Evolutionary conservation across 2,113 vertebrate species (phyloP).

Genomic region (Leptosomus discolor): DNA sequence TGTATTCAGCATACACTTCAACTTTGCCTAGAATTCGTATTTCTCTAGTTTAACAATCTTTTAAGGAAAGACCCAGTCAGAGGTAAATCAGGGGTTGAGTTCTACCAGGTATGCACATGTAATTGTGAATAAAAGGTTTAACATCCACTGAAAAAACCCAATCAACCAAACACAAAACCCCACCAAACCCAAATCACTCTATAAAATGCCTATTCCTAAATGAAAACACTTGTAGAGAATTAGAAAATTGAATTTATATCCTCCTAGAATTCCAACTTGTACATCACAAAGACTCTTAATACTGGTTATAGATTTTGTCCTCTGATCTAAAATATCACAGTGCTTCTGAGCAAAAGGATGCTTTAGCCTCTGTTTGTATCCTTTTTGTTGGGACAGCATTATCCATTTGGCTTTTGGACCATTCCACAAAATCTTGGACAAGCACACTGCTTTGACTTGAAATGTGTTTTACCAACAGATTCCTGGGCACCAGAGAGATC

Average conservation of each 20-base stretch:
- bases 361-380: not conserved
- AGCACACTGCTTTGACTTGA: not conserved
- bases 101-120: not conserved
- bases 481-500: not conserved
- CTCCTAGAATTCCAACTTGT: not conserved
- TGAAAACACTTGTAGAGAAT: not conserved
- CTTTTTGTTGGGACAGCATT: not conserved
- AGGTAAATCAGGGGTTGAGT: not conserved
- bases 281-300: not conserved
- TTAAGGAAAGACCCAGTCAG: not conserved
- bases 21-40: not conserved
- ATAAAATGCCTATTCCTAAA: not conserved
- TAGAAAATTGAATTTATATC: not conserved
- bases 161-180: too few relatives aligned
- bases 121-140: not conserved
- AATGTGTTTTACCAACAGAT: conserved; percentile 1
- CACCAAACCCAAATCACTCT: not conserved
- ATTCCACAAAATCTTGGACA: not conserved
- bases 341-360: not conserved
- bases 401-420: not conserved
- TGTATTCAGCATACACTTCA: not conserved
- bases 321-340: not conserved
- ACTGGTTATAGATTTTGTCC: not conserved
- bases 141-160: not conserved
- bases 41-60: not conserved